phyloP scores from a whole-genome alignment of 2,797 vertebrate species.

The Amblyraja radiata region DNA sequence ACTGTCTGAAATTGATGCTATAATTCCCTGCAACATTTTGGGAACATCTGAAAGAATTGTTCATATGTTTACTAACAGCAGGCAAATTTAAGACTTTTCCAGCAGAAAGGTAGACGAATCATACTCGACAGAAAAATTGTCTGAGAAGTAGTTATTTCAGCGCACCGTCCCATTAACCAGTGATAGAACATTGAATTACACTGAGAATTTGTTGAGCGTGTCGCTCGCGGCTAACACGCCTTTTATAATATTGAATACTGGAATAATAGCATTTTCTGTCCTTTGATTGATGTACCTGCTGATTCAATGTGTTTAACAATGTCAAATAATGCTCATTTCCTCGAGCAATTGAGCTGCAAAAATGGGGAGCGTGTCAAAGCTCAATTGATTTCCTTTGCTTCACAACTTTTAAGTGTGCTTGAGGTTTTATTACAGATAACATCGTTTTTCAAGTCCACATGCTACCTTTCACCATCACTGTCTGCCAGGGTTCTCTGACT shows the following conservation, averaged over 20 bases:
- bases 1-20: no score
- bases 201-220: neutral
- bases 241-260: neutral
- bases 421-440: neutral
- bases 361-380: neutral
- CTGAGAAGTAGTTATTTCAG: neutral
- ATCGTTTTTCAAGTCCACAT: neutral
- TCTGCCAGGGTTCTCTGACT: no score
- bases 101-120: neutral
- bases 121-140: neutral
- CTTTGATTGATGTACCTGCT: neutral
- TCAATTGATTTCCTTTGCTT: neutral
- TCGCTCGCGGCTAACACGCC: neutral
- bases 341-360: neutral
- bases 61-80: neutral
- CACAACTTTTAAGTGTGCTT: neutral
- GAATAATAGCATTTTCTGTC: constrained; percentile 19
- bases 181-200: constrained; percentile 1
- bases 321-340: neutral
- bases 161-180: neutral
- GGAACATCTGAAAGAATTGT: neutral
- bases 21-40: neutral
- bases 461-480: neutral
- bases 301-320: neutral
- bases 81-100: neutral